Conservation (phyloP, 2,888 invertebrate species). For the Drosophila picticornis region DNA sequence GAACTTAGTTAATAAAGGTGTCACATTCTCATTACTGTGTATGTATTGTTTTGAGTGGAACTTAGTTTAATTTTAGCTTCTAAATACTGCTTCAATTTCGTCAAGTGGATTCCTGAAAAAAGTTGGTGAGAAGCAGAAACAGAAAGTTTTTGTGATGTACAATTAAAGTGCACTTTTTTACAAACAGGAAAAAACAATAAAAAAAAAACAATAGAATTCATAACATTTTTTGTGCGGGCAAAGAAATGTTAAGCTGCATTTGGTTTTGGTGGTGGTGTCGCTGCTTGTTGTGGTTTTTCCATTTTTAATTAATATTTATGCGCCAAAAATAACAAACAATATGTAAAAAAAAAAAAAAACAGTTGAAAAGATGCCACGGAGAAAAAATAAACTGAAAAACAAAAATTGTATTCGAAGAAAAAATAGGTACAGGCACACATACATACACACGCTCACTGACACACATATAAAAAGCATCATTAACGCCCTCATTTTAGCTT, state of each 20-base stretch:
- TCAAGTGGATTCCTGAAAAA: slow-evolving; percentile 85
- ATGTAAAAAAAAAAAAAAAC: slow-evolving; percentile 37
- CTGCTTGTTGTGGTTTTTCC: slow-evolving; percentile 57
- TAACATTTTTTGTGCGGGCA: slow-evolving; percentile 16
- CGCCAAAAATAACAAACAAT: slow-evolving; percentile 58
- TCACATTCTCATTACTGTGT: slow-evolving; percentile 68
- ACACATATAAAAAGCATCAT: slow-evolving; percentile 73
- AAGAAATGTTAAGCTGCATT: slow-evolving; percentile 31
- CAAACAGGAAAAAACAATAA: slow-evolving; percentile 11
- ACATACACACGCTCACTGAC: slow-evolving; percentile 8
- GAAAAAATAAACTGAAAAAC: slow-evolving; percentile 51
- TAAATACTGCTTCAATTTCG: slow-evolving; percentile 86
- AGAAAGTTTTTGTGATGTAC: slow-evolving; percentile 63
- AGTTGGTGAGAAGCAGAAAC: slow-evolving; percentile 64
- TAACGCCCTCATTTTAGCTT: slow-evolving; percentile 82
- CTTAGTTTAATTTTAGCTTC: slow-evolving; percentile 81
- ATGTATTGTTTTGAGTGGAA: slow-evolving; percentile 36
- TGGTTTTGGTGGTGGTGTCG: slow-evolving; percentile 33
- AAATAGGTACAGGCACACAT: slow-evolving; percentile 33
- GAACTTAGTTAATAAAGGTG: slow-evolving; percentile 57
- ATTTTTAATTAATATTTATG: slow-evolving; percentile 76
- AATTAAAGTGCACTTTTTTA: slow-evolving; percentile 59
- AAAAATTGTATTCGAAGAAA: slow-evolving; percentile 43
- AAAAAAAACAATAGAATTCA: slow-evolving; percentile 21
- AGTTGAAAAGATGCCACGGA: slow-evolving; percentile 41